A percentile compares a stretch with the other conserved stretches of the same genome.
These are phyloP conservation scores for Melanotaenia trifasciata DNA, from an alignment of 2,797 vertebrate genomes.

Conservation along the genomic window DNA sequence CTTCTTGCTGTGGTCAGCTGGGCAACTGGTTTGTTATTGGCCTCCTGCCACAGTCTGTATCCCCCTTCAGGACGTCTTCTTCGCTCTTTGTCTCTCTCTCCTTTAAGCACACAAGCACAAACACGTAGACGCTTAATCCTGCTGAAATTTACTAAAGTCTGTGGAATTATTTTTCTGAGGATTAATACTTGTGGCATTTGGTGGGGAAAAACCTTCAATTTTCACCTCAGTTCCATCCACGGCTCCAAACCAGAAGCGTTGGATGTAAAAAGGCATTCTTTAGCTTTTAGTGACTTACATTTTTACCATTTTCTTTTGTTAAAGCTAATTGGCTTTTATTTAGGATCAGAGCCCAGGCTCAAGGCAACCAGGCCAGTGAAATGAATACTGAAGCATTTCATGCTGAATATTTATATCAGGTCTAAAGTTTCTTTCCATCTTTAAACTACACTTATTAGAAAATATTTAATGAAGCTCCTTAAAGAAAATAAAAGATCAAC, in stretches of 20 bases:
- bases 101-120: constrained; percentile 12
- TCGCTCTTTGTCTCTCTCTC: constrained; percentile 2
- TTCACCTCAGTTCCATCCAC: constrained; percentile 27
- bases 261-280: constrained; percentile 19
- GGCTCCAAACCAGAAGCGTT: constrained; percentile 20
- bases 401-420: neutral
- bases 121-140: constrained; percentile 28
- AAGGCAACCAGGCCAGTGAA: neutral
- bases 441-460: neutral
- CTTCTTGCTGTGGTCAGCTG: constrained; percentile 70
- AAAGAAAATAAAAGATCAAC: neutral
- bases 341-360: neutral
- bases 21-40: constrained; percentile 48
- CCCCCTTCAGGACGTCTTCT: constrained; percentile 7
- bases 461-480: neutral
- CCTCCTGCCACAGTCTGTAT: constrained; percentile 39
- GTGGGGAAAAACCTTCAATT: constrained; percentile 16
- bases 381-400: neutral
- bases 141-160: constrained; percentile 36
- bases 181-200: constrained; percentile 49
- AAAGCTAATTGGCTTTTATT: neutral
- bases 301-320: constrained; percentile 6
- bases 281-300: neutral
- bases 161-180: constrained; percentile 38
- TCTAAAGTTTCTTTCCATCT: neutral